Conservation (phyloP, 2,888 invertebrate species). For the Ochropacha duplaris region DNA sequence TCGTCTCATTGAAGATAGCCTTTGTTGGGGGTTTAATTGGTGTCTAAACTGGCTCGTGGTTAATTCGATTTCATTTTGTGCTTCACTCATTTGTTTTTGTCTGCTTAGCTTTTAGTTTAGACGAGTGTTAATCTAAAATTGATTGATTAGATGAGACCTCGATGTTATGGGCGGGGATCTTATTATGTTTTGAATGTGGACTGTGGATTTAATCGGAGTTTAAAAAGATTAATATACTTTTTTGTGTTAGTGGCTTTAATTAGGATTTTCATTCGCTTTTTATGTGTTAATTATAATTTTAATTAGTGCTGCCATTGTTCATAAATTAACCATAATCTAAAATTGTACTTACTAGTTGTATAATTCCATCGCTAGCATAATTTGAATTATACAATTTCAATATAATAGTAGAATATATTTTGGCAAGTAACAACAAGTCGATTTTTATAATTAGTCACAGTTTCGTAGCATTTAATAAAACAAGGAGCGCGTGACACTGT, state of each 20-base stretch:
- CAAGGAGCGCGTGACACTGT: conserved; percentile 27
- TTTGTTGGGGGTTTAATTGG: conserved; percentile 81
- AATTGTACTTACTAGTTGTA: background rate
- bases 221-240: conserved; percentile 32
- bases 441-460: conserved; percentile 36
- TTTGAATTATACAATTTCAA: no score
- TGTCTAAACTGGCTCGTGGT: conserved; percentile 76
- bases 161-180: conserved; percentile 58
- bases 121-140: conserved; percentile 75
- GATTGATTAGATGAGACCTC: conserved; percentile 74
- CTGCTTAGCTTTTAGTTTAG: conserved; percentile 53
- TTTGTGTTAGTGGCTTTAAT: conserved; percentile 21
- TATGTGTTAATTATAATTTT: conserved; percentile 5
- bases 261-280: conserved; percentile 18
- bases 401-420: no score
- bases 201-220: conserved; percentile 46
- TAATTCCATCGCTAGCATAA: no score
- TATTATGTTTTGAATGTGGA: conserved; percentile 45
- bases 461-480: conserved; percentile 37
- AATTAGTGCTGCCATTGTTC: background rate
- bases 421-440: background rate
- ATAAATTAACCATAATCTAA: background rate
- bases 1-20: conserved; percentile 79
- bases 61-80: conserved; percentile 76
- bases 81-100: conserved; percentile 75